Conservation (phyloP, 2,888 invertebrate species). For the Gordius sp. region DNA sequence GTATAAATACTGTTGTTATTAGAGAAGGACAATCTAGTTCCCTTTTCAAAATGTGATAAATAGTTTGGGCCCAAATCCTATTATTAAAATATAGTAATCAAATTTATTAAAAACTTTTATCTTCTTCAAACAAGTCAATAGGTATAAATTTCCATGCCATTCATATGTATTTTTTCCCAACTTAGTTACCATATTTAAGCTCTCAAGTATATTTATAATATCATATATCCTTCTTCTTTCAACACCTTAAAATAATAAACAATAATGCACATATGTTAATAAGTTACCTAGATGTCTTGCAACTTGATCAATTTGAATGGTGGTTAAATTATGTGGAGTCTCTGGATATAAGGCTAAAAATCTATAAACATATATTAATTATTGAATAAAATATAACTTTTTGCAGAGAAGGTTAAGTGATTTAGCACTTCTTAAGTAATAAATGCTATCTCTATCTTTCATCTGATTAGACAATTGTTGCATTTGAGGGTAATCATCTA, state of each 20-base stretch:
- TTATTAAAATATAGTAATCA: constrained; percentile 24
- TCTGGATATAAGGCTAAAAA: constrained; percentile 26
- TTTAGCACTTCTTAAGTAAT: neutral
- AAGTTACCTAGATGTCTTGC: constrained; percentile 34
- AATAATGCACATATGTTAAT: neutral
- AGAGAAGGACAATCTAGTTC: no score
- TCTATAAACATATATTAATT: constrained; percentile 18
- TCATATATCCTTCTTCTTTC: constrained; percentile 45
- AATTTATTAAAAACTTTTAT: constrained; percentile 31
- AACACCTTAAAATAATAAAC: constrained; percentile 30
- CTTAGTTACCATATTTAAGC: constrained; percentile 41
- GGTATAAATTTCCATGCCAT: constrained; percentile 41
- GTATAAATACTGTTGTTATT: no score
- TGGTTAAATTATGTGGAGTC: constrained; percentile 28
- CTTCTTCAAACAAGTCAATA: constrained; percentile 37
- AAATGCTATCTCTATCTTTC: no score
- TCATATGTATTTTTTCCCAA: constrained; percentile 39
- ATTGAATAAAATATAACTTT: neutral
- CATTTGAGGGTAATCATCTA: no score
- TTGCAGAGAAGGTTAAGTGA: neutral
- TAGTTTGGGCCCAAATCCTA: no score
- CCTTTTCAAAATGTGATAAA: no score
- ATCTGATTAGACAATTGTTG: no score
- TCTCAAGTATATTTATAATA: constrained; percentile 45
- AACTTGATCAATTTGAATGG: constrained; percentile 40